Evolutionary conservation across 2,888 invertebrate species (phyloP), one percentile per base, ranked within the genome.

Genomic region (Pollenia amentaria): DNA sequence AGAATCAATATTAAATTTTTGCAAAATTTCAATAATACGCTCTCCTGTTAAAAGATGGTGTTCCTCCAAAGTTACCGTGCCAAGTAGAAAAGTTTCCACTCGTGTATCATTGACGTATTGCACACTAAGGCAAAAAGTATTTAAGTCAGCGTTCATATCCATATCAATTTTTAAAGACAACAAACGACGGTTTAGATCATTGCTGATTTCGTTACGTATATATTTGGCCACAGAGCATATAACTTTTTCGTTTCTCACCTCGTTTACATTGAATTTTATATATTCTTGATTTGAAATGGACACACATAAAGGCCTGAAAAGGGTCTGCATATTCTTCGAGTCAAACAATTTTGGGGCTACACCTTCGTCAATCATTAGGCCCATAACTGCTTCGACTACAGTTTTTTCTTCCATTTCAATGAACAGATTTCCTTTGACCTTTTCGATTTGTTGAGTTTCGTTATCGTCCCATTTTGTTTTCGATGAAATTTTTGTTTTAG

Each of bases 101-200:
- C 42, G 53, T 0, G 21, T 69, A 44, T 82, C 69, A 16, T 75
- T n/a, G 6, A 76, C 16, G 38, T 69, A 82, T 44, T 51, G 75
- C 0, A 60, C 75, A 64, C 69, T 75, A 7, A 82, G 10, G 10
- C 67, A 69, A 69, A 62, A 82, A 4, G 75, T 40, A 2, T 57
- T 60, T 2, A 16, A 1, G 2, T 62, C 11, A 12, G 75, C 75
- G 51, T 82, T 53, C 2, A 82, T 3, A 44, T 82, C 81, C 4
- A 48, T 69, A 7, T 82, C 75, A 11, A 82, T 69, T 44, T 62
- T 82, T n/a, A 82, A 29, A 14, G 81, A 82, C 29, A 82, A 60
- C 9, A 82, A 40, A 60, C 81, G 75, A 60, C 81, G 60, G 44
- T 75, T 51, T n/a, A 76, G 38, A 51, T 82, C 75, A 42, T 62